phyloP scores from a whole-genome alignment of 2,888 invertebrate genomes.

The Microctonus aethiopoides region DNA sequence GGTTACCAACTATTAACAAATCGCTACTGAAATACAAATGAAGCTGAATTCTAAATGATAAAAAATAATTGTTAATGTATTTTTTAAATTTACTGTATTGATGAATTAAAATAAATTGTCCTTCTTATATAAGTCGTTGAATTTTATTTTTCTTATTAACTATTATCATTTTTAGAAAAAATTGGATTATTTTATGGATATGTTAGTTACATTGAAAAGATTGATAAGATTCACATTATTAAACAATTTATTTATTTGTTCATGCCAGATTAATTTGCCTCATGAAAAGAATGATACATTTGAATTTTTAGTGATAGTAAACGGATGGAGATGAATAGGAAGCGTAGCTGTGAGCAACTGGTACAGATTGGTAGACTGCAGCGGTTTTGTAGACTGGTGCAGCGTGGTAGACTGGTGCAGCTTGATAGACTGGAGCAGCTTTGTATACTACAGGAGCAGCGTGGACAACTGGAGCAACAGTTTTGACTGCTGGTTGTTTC shows the following conservation, averaged over 20 bases:
- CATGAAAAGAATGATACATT: neutral
- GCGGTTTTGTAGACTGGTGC: slow-evolving; percentile 20
- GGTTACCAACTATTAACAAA: neutral
- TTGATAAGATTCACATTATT: neutral
- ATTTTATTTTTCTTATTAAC: too few relatives aligned
- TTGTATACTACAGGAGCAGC: slow-evolving; percentile 57
- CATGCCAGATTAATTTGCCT: neutral
- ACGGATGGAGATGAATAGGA: slow-evolving; percentile 4
- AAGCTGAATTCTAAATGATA: neutral
- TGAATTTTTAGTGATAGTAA: slow-evolving; percentile 1
- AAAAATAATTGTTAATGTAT: neutral
- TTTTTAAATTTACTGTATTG: neutral
- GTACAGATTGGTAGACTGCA: slow-evolving; percentile 31
- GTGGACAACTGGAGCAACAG: slow-evolving; percentile 67
- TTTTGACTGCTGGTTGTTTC: slow-evolving; percentile 50
- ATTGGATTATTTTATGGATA: too few relatives aligned
- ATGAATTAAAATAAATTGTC: too few relatives aligned
- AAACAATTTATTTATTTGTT: neutral
- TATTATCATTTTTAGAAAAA: too few relatives aligned
- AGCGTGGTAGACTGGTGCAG: slow-evolving; percentile 29
- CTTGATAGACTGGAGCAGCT: slow-evolving; percentile 18
- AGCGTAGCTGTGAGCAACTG: slow-evolving; percentile 7
- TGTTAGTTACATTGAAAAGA: too few relatives aligned
- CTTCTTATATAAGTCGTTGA: too few relatives aligned
- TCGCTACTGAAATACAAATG: neutral